Base-by-base conservation (phyloP, 2,888 invertebrate species). In the Pollenia labialis region DNA sequence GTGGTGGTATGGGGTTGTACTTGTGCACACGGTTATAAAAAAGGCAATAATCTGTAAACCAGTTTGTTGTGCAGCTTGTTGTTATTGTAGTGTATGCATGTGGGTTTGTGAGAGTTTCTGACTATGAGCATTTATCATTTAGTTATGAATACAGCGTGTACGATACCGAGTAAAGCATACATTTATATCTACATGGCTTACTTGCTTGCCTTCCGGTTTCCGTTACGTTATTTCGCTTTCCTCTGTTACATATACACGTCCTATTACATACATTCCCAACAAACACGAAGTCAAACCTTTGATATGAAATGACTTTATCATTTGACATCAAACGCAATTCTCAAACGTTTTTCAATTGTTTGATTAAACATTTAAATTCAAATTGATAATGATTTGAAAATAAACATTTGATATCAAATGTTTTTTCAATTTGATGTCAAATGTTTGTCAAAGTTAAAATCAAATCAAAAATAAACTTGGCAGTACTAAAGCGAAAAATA, bases 131-230 rank as follows among this genome's bases (percentile, higher is more conserved):
- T 81, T 79, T 54, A 79, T 82, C 79, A 82, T 64, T 77, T 58
- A 68, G 79, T 79, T 79, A 85, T 85, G 64, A 79, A 50, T 48
- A 16, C 71, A 81, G 18, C 54, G 60, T 66, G 11, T 52, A 54
- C 48, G 48, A 40, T 52, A 52, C 18, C 50, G 74, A 64, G 77
- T 68, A 77, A 54, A 69, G 9, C 48, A 71, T 76, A 56, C 40
- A 77, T 85, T 72, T 46, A 75, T 81, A 74, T 81, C 58, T 58
- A 66, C 77, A 66, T 68, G 85, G 72, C 52, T 81, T 85, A 85
- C 81, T 76, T 74, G 85, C 48, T 68, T 85, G 81, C 62, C 72
- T 69, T 82, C 85, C 85, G 79, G 85, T 85, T 85, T 85, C 81
- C 81, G 85, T 77, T 64, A 77, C 40, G 54, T 69, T 64, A 68